Evolutionary conservation across 1,140 invertebrate species (phyloP), one percentile per base, ranked within the genome.

Genomic region (Cotesia chilonis): DNA sequence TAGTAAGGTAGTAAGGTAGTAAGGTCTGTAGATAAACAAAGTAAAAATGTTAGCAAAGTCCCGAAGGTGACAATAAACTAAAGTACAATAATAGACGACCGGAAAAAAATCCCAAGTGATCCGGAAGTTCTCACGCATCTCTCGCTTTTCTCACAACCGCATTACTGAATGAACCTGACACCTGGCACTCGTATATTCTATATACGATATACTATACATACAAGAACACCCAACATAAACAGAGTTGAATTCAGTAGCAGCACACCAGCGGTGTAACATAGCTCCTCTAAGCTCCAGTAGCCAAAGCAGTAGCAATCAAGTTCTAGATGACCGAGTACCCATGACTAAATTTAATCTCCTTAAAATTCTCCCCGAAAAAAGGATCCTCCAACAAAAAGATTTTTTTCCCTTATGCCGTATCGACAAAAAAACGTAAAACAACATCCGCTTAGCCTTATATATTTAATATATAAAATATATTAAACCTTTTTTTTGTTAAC

Each of bases 81-180:
- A 85, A 85, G 84, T 82, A 81, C 80, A 83, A 87, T 87, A 87
- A 87, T 87, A 85, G 85, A 79, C 76, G 80, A 82, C 84, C 84
- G 84, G 84, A 87, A 87, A 82, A 80, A 76, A 77, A 78, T 77
- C 77, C 80, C 77, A 79, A 82, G 80, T 79, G 79, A 86, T 86
- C 85, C 85, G 85, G 85, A 87, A 87, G 84, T 87, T 87, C 85
- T 85, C 85, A 87, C 85, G 85, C 80, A 84, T 86, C 85, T 87
- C 85, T 82, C 79, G 83, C 85, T 85, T 86, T 85, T 87, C 81
- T 80, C 81, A 84, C 84, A 81, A 83, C 82, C 84, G 77, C 84
- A 84, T 82, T 81, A 83, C 84, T 77, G 83, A 83, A 78, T 80
- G 82, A 86, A 87, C 83, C 80, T 86, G 84, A 87, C 85, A 87